Evolutionary conservation across 2,888 invertebrate genomes (phyloP), one percentile per base, ranked within the genome.

Genomic region (Adelphocoris suturalis): DNA sequence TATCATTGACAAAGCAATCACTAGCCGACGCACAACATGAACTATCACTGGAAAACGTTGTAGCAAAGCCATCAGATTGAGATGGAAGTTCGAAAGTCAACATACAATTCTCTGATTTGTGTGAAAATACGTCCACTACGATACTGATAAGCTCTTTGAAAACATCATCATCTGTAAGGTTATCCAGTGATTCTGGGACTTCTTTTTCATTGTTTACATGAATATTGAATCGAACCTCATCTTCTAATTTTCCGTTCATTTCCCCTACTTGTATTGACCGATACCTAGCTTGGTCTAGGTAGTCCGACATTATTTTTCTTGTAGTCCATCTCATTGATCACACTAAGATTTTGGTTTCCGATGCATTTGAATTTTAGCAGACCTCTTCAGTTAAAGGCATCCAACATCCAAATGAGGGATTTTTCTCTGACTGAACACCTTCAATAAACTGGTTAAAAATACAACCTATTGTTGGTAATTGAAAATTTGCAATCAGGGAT

Each of bases 111-210:
- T 48, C 48, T 12, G 82, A 52, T 82, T 82, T 82, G 13, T 55
- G 37, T 14, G 82, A 82, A 82, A 82, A 52, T 13, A 82, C 82
- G 23, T 82, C 52, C 13, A 82, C 52, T 5, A 82, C 82, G 12
- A 82, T 82, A 19, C 52, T 82, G 48, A 82, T 48, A 3, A 82
- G 16, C 27, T 82, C 52, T 19, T 82, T 82, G 82, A 52, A 55
- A 27, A 82, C 55, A 9, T 82, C 82, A 23, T 82, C 82, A 12
- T 82, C 82, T 3, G 55, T 82, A 16, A 82, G 5, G 46, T 47
- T 46, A 23, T 68, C 23, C 68, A 68, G 9, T 23, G 68, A 68
- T 27, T 68, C 68, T 12, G 23, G 68, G 23, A 68, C 19, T 12
- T 68, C 27, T 11, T 23, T 23, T 11, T 68, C 23, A 68, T 68